A percentile compares a stretch with the other conserved stretches of the same genome.
Conservation (phyloP, 1,140 invertebrate species). For the Apis dorsata region DNA sequence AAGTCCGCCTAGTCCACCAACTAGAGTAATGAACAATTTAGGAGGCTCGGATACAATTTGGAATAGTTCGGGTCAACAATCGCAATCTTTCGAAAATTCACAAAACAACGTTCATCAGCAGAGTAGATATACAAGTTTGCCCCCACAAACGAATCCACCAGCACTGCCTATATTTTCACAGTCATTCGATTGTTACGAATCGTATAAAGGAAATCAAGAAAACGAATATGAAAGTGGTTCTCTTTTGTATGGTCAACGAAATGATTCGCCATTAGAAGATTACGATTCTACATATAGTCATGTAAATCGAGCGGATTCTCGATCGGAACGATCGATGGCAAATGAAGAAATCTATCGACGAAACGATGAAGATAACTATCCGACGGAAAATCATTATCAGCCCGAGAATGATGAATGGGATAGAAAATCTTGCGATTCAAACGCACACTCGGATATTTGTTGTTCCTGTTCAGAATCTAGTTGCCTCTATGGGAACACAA, state of each 20-base stretch:
- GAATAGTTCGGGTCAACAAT: constrained; percentile 63
- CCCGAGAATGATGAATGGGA: constrained; percentile 79
- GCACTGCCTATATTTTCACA: constrained; percentile 75
- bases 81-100: constrained; percentile 11
- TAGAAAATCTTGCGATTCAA: constrained; percentile 79
- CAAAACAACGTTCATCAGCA: constrained; percentile 63
- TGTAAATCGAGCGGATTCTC: constrained; percentile 62
- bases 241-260: constrained; percentile 76
- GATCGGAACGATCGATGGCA: constrained; percentile 43
- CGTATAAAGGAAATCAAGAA: constrained; percentile 74
- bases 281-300: constrained; percentile 70
- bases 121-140: constrained; percentile 75
- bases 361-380: constrained; percentile 55
- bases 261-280: constrained; percentile 68
- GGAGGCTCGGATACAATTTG: constrained; percentile 73
- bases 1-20: constrained; percentile 76
- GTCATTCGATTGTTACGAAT: constrained; percentile 75
- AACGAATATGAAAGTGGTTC: constrained; percentile 81
- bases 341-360: constrained; percentile 76
- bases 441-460: constrained; percentile 78
- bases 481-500: constrained; percentile 78
- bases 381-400: constrained; percentile 65
- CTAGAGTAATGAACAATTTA: constrained; percentile 72
- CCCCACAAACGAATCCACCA: constrained; percentile 76
- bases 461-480: constrained; percentile 80